phyloP scores from a whole-genome alignment of 2,888 invertebrate species.

The Drosophila helvetica region DNA sequence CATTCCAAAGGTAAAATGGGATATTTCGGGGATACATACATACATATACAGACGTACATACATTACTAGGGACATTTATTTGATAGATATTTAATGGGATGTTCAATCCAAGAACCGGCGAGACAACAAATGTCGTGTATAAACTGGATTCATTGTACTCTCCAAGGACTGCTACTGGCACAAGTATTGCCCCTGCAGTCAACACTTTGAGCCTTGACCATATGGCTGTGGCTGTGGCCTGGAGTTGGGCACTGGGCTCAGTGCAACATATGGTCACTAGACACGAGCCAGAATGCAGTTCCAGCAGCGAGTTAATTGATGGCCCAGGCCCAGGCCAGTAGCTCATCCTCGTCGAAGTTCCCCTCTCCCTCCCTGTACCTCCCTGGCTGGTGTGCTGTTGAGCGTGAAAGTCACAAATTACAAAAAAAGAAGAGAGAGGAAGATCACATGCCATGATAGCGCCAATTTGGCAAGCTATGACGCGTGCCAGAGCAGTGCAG shows the following conservation, averaged over 20 bases:
- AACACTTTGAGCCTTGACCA: conserved; percentile 51
- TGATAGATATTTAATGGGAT: conserved; percentile 13
- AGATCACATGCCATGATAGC: conserved; percentile 82
- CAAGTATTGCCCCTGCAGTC: conserved; percentile 13
- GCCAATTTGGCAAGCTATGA: conserved; percentile 80
- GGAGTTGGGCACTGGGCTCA: conserved; percentile 30
- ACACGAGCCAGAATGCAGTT: conserved; percentile 59
- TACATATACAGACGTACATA: no score
- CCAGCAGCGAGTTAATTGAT: conserved; percentile 69
- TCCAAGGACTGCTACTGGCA: conserved; percentile 10
- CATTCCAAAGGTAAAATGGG: neutral
- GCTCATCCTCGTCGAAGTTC: conserved; percentile 50
- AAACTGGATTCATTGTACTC: conserved; percentile 18
- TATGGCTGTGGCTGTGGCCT: conserved; percentile 57
- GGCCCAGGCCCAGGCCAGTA: conserved; percentile 60
- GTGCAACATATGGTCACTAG: conserved; percentile 76
- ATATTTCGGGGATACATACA: neutral
- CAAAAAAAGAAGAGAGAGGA: conserved; percentile 52
- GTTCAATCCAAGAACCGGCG: conserved; percentile 34
- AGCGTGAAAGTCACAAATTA: conserved; percentile 83
- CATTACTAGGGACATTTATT: neutral
- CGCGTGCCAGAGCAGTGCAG: conserved; percentile 53
- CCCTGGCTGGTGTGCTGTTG: conserved; percentile 57
- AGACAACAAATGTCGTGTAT: conserved; percentile 41
- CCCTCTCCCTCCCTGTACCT: conserved; percentile 4